Evolutionary conservation across 2,888 invertebrate species (phyloP), one percentile per base, ranked within the genome.

Genomic region (Oscheius sp.): DNA sequence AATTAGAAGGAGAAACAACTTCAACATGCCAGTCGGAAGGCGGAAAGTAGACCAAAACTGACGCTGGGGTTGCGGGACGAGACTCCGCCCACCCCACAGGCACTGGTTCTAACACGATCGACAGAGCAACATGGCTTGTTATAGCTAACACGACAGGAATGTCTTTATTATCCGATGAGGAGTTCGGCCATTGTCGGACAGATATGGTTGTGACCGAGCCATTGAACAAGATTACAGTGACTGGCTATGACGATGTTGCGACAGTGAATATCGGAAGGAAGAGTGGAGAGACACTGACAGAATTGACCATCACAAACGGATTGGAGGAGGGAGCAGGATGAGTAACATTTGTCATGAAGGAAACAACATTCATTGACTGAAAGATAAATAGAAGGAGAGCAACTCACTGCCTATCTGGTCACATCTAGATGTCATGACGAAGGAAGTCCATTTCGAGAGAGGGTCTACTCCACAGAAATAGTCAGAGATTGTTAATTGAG

Each of bases 321-420:
- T 49, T 77, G 77, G n/a, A 74, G 77, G 9, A 73, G 38, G 9
- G 47, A 38, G 56, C 77, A 77, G 9, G 41, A 44, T 12, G 73
- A 56, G 51, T 77, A 77, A 65, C 77, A 77, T 17, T 56, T 45
- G 36, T 77, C 77, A 51, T 77, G 77, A 30, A 28, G 20, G 50
- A 68, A 62, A 45, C 77, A 77, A 50, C 77, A 77, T 12, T 47
- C 17, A 22, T 47, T 76, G 38, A 76, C 76, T 76, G 66, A 9
- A 76, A 67, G 67, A 12, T 38, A 28, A 22, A 8, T 9, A 14
- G 30, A 51, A 51, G 9, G 28, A 20, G 30, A 6, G 26, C n/a
- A 62, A 64, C 64, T 50, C 28, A 67, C 67, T 67, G 20, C 59
- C 59, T 20, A 33, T 12, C 49, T 67, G 67, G 33, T 59, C 57